Conservation (phyloP, 64 coral and sea anemone genomes). For the Actinia equina region DNA sequence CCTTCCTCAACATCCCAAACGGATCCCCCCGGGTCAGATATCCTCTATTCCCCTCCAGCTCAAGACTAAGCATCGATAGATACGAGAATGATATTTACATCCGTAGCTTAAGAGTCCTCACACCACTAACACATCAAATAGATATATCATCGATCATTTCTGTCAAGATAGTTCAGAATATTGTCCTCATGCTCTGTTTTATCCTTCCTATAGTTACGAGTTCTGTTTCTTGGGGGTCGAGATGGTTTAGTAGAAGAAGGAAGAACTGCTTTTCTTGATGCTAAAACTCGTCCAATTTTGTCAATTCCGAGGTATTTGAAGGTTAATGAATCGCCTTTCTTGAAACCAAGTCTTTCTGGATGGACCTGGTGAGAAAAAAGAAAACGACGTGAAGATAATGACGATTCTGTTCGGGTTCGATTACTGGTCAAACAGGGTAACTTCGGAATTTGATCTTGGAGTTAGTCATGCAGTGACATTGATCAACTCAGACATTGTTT, state of each 20-base stretch:
- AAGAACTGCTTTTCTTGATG: slow-evolving; percentile 76
- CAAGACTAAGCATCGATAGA: too few species aligned
- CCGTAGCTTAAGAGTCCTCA: too few species aligned
- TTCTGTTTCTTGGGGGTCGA: neutral
- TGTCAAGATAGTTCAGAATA: slow-evolving; percentile 9
- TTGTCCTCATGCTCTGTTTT: neutral
- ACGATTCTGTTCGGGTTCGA: too few species aligned
- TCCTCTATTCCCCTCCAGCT: too few species aligned
- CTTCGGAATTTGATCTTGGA: too few species aligned
- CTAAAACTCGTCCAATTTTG: slow-evolving; percentile 23
- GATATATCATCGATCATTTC: neutral
- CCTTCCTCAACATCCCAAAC: too few species aligned
- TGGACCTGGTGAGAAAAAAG: slow-evolving; percentile 8
- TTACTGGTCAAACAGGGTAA: too few species aligned
- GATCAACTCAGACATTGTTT: too few species aligned
- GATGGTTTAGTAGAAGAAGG: neutral
- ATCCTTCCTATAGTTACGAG: neutral
- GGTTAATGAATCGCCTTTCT: slow-evolving; percentile 55
- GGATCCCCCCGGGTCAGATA: too few species aligned
- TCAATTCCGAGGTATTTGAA: slow-evolving; percentile 82
- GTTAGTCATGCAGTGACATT: too few species aligned
- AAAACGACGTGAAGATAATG: neutral
- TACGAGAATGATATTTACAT: too few species aligned
- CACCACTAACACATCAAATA: neutral
- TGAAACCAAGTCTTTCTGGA: slow-evolving; percentile 49